phyloP scores from a whole-genome alignment of 2,797 vertebrate species.

The Apogon talboti region DNA sequence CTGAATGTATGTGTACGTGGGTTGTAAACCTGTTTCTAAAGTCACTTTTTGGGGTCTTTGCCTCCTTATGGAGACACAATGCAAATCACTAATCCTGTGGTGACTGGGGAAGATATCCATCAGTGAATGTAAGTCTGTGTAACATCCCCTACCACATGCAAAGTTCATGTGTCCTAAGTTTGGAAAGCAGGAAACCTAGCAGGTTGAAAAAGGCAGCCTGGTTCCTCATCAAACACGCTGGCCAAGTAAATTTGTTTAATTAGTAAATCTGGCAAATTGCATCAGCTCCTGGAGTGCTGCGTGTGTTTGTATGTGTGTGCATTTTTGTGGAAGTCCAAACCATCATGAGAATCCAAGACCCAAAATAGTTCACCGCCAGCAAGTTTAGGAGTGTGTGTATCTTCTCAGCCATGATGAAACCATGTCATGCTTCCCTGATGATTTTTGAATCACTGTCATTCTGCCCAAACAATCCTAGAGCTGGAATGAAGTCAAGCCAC shows the following conservation, averaged over 20 bases:
- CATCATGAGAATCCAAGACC: constrained; percentile 58
- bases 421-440: constrained; percentile 66
- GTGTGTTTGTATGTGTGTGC: constrained; percentile 37
- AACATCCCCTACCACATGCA: no score
- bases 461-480: constrained; percentile 70
- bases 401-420: constrained; percentile 72
- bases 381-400: constrained; percentile 58
- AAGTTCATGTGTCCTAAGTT: constrained; percentile 21
- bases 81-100: no score
- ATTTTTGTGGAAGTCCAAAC: constrained; percentile 55
- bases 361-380: constrained; percentile 67
- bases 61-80: no score
- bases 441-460: constrained; percentile 69
- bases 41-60: no score
- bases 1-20: constrained; percentile 6
- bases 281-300: constrained; percentile 62
- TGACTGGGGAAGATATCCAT: no score
- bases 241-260: constrained; percentile 82
- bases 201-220: constrained; percentile 67
- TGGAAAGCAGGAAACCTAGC: constrained; percentile 61
- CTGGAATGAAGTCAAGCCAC: constrained; percentile 64
- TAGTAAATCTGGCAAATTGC: constrained; percentile 79
- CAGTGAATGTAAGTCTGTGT: no score
- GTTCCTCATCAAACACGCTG: constrained; percentile 63
- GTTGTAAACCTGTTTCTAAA: background rate